Conservation (phyloP, 2,888 invertebrate genomes). For the Mesopsocus fuscifrons region DNA sequence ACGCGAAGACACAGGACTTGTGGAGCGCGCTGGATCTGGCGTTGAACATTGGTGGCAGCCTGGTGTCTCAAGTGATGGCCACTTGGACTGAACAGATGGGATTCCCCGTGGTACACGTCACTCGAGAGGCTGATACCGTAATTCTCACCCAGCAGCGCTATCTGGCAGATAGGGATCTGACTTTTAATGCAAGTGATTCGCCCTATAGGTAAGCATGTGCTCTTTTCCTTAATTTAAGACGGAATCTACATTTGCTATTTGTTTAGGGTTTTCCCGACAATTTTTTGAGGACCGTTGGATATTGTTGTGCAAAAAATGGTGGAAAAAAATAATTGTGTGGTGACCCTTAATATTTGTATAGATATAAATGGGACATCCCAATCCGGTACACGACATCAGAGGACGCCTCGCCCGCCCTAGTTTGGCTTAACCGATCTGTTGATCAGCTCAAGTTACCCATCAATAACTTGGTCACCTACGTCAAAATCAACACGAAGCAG, state of each 20-base stretch:
- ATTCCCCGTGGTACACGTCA: slow-evolving; percentile 52
- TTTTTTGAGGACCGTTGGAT: too few species aligned
- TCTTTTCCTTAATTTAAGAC: slow-evolving; percentile 16
- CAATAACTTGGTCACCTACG: slow-evolving; percentile 34
- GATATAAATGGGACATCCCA: slow-evolving; percentile 74
- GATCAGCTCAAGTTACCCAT: slow-evolving; percentile 20
- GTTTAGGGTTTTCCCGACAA: too few species aligned
- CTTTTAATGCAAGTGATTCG: slow-evolving; percentile 26
- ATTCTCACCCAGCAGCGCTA: slow-evolving; percentile 56
- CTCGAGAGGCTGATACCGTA: slow-evolving; percentile 24
- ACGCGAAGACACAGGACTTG: slow-evolving; percentile 64
- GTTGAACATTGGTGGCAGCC: slow-evolving; percentile 23
- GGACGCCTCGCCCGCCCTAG: slow-evolving; percentile 23
- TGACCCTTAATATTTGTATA: too few species aligned
- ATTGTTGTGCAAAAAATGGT: too few species aligned
- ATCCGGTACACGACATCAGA: slow-evolving; percentile 41
- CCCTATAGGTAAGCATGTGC: slow-evolving; percentile 24
- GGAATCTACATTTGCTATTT: too few species aligned
- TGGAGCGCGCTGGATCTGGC: slow-evolving; percentile 40
- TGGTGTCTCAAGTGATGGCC: slow-evolving; percentile 42
- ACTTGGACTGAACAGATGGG: slow-evolving; percentile 86
- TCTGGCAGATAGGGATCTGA: slow-evolving; percentile 42
- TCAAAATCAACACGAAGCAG: slow-evolving; percentile 73
- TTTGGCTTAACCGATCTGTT: slow-evolving; percentile 21
- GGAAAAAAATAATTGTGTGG: too few species aligned